Conservation (phyloP, 2,113 vertebrate genomes). For the Aegithalos caudatus region DNA sequence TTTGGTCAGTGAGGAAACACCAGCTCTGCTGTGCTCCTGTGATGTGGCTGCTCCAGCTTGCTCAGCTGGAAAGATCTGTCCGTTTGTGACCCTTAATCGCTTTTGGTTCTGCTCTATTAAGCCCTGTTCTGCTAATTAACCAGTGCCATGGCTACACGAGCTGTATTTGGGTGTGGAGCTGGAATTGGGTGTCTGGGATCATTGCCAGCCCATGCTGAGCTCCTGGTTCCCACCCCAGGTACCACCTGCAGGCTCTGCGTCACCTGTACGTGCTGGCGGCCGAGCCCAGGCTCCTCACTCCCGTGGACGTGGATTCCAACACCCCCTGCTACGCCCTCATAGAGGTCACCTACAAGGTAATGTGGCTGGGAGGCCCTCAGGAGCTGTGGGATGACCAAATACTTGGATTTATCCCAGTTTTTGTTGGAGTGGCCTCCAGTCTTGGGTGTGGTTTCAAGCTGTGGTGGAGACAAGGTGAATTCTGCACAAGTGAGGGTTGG, state of each 20-base stretch:
- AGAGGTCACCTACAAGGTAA: conserved; percentile 95
- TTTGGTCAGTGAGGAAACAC: background rate
- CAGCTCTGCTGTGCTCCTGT: background rate
- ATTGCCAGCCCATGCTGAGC: background rate
- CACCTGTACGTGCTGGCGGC: conserved; percentile 92
- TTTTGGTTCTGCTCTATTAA: background rate
- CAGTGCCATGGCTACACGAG: rapidly evolving
- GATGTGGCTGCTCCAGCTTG: background rate
- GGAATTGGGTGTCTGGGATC: background rate
- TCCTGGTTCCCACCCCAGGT: conserved; percentile 68
- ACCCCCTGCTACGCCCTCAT: conserved; percentile 91
- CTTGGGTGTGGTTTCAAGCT: background rate
- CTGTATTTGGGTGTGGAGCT: background rate
- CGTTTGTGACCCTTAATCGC: background rate
- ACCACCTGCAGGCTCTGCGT: conserved; percentile 94
- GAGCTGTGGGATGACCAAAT: background rate
- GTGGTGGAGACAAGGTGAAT: background rate
- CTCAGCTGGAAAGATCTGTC: background rate
- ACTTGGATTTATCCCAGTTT: background rate
- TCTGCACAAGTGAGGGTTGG: background rate
- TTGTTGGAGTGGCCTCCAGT: background rate
- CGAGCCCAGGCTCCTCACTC: conserved; percentile 91
- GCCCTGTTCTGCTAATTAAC: background rate
- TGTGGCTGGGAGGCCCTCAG: background rate
- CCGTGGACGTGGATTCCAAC: conserved; percentile 91